Evolutionary conservation across 2,888 invertebrate genomes (phyloP), one percentile per base, ranked within the genome.

Genomic region (Sphaeridia pumilis): DNA sequence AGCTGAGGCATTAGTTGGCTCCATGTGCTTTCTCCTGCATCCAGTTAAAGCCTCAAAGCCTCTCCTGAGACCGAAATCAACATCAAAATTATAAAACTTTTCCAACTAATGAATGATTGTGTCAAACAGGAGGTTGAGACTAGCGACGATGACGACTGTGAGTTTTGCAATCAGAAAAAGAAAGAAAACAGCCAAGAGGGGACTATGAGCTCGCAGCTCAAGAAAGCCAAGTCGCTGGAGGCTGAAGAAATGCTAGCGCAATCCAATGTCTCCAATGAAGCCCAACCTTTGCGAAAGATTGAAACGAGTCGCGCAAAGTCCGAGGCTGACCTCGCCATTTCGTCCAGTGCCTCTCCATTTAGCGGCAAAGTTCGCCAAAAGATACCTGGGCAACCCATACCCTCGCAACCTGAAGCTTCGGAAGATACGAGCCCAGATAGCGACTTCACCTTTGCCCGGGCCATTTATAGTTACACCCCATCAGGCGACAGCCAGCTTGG

Each of bases 401-500:
- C 34, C 20, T 70, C 70, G 7, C 66, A 70, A 63, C 69, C 70
- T 0, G 78, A 80, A 20, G 76, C 78, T 46, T 67, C 69, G 31
- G 53, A 59, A 35, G 44, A 46, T 20, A 51, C 67, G 84, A 86
- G 65, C 80, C n/a, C n/a, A n/a, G n/a, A n/a, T n/a, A n/a, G n/a
- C n/a, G n/a, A n/a, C n/a, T 84, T 14, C 83, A 84, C 4, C 73
- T 88, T 55, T 49, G 88, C 86, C 0, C 78, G 86, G 59, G 89
- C 92, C 10, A 75, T 92, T 34, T 92, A 90, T 69, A 87, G 89
- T 17, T 93, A 93, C 71, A 78, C 87, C 56, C 88, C 89, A 31
- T 72, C 87, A 59, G 80, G 89, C 4, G 92, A 90, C 68, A 90
- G 89, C 73, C 92, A 93, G 72, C 78, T 93, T 56, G 86, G 85